Evolutionary conservation across 1,140 invertebrate species (phyloP).

Genomic region (Drosophila serrata): DNA sequence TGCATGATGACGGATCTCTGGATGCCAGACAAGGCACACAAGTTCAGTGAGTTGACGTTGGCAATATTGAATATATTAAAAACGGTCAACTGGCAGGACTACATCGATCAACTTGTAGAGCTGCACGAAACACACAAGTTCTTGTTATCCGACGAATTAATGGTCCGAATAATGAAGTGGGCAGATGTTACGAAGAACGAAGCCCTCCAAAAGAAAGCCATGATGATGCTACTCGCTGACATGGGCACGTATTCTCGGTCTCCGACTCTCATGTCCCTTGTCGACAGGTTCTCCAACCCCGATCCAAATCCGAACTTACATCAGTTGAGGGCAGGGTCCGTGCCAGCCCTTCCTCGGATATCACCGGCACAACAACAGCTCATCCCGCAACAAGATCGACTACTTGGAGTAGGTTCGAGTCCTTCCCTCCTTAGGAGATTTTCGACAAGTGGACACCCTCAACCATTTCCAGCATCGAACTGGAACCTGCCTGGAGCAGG

Average conservation of each 20-base stretch:
- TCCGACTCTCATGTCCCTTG: neutral
- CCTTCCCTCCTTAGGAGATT: neutral
- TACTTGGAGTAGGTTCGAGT: neutral
- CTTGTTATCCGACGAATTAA: slow-evolving; percentile 28
- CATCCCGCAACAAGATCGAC: neutral
- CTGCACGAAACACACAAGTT: slow-evolving; percentile 22
- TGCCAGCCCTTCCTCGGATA: neutral
- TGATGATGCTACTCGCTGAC: neutral
- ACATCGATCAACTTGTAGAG: slow-evolving; percentile 9
- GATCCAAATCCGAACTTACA: neutral
- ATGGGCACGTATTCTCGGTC: neutral
- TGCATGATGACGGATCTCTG: slow-evolving; percentile 57
- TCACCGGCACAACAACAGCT: neutral
- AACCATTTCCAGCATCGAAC: too few species aligned
- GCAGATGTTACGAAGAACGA: neutral
- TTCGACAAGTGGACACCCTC: neutral
- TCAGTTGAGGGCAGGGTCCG: neutral
- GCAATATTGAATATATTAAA: slow-evolving; percentile 27
- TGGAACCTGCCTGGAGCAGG: neutral
- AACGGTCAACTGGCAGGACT: slow-evolving; percentile 46
- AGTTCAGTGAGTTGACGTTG: neutral
- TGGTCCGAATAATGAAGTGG: neutral
- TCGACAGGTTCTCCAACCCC: neutral
- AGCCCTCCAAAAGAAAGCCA: neutral
- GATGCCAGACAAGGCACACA: slow-evolving; percentile 13